phyloP scores from a whole-genome alignment of 2,797 vertebrate genomes.

The Chiloscyllium punctatum region DNA sequence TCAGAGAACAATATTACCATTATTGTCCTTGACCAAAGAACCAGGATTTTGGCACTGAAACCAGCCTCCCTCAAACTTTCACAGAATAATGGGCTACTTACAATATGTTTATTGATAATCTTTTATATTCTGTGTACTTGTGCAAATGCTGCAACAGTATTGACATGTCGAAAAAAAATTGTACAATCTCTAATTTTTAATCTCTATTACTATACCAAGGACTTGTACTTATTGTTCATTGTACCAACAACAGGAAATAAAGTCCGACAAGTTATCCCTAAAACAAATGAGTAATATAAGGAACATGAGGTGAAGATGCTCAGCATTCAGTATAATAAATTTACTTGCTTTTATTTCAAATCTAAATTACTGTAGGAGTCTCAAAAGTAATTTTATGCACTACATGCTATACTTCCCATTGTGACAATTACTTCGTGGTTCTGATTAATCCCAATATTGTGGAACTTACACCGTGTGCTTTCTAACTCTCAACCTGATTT shows the following conservation, averaged over 20 bases:
- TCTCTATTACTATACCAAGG: background rate
- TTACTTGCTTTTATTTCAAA: slow-evolving; percentile 3
- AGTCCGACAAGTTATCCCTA: background rate
- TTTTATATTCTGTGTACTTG: background rate
- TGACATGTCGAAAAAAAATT: background rate
- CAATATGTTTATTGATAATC: background rate
- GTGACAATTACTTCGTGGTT: slow-evolving; percentile 16
- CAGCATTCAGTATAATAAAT: background rate
- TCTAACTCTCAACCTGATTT: background rate
- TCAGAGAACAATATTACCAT: slow-evolving; percentile 17
- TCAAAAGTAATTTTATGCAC: slow-evolving; percentile 20
- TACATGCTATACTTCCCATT: background rate
- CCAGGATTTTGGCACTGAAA: slow-evolving; percentile 10
- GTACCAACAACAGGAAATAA: background rate
- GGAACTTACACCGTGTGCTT: slow-evolving; percentile 2
- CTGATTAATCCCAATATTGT: slow-evolving; percentile 18
- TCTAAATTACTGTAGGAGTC: slow-evolving; percentile 7
- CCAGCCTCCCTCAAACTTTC: background rate
- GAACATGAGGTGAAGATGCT: background rate
- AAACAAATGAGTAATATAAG: background rate
- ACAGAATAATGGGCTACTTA: slow-evolving; percentile 15
- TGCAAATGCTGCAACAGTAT: background rate
- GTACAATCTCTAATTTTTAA: background rate
- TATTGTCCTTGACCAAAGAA: background rate
- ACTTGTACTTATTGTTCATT: background rate